phyloP scores from a whole-genome alignment of 37 sponge, comb jelly and placozoan genomes.

The Haliclona indistincta region DNA sequence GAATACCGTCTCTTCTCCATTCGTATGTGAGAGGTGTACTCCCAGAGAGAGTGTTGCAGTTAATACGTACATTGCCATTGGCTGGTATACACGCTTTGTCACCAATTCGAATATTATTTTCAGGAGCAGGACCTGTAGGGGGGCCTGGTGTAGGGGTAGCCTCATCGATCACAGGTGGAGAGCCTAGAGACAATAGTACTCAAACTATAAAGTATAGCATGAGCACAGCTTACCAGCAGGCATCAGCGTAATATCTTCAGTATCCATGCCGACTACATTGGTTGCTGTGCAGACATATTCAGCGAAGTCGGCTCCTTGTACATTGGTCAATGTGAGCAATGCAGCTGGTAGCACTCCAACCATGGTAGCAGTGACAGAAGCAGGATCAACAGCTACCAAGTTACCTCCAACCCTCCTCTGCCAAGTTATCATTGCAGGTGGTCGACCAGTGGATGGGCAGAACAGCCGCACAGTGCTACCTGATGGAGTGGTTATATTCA shows the following conservation, averaged over 20 bases:
- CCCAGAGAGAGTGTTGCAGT: too few relatives aligned
- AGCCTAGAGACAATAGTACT: neutral
- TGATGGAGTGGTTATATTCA: neutral
- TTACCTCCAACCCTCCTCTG: too few relatives aligned
- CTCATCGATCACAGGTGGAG: neutral
- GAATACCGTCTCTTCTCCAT: too few relatives aligned
- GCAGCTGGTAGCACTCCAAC: neutral
- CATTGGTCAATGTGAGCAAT: neutral
- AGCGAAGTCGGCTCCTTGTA: too few relatives aligned
- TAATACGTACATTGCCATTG: too few relatives aligned
- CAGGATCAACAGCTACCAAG: neutral
- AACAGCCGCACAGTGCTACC: neutral
- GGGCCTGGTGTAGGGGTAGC: neutral
- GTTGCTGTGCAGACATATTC: neutral
- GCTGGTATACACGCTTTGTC: neutral
- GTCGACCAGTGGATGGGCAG: neutral
- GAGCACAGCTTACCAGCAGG: too few relatives aligned
- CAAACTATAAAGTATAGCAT: too few relatives aligned
- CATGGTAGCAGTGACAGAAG: neutral
- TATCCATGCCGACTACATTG: neutral
- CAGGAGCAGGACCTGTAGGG: neutral
- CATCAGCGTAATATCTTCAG: neutral
- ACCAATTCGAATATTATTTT: neutral
- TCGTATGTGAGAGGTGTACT: too few relatives aligned
- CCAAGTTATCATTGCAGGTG: neutral